Percentiles rank a stretch among this genome's conserved stretches.
Conservation (phyloP, 2,797 vertebrate genomes). For the Pelobates cultripes region DNA sequence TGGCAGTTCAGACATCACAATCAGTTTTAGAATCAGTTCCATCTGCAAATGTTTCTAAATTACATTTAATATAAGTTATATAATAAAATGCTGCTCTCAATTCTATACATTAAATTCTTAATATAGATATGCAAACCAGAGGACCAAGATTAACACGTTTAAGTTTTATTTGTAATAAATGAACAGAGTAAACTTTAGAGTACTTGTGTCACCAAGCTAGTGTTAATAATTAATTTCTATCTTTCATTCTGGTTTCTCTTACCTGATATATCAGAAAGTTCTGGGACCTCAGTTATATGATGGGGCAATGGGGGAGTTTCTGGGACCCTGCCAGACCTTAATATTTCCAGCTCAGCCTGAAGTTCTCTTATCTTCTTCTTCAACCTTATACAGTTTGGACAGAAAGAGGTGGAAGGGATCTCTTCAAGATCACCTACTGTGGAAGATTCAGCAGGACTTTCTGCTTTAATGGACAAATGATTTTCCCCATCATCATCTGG, state of each 20-base stretch:
- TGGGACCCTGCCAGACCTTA: constrained; percentile 79
- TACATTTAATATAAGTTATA: no score
- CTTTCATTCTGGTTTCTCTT: constrained; percentile 58
- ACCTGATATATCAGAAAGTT: constrained; percentile 89
- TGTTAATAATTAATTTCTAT: no score
- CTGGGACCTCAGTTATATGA: constrained; percentile 82
- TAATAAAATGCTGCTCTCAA: no score
- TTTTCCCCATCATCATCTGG: constrained; percentile 73
- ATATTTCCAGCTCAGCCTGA: constrained; percentile 86
- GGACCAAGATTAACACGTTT: no score
- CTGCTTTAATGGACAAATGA: constrained; percentile 78
- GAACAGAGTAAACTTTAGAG: no score
- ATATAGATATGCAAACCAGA: no score
- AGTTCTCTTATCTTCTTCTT: constrained; percentile 91
- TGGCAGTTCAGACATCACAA: no score
- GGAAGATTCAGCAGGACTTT: constrained; percentile 77
- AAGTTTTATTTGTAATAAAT: no score
- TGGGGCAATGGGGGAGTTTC: constrained; percentile 69
- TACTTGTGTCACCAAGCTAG: no score
- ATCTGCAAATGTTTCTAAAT: no score
- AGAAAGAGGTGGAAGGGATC: constrained; percentile 90
- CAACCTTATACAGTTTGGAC: constrained; percentile 91
- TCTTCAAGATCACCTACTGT: constrained; percentile 68
- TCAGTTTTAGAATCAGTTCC: no score
- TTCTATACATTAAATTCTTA: no score